A percentile compares a stretch with the other conserved stretches of the same genome.
Evolutionary conservation across 1,140 invertebrate species (phyloP).

Genomic region (Tetranychus urticae): DNA sequence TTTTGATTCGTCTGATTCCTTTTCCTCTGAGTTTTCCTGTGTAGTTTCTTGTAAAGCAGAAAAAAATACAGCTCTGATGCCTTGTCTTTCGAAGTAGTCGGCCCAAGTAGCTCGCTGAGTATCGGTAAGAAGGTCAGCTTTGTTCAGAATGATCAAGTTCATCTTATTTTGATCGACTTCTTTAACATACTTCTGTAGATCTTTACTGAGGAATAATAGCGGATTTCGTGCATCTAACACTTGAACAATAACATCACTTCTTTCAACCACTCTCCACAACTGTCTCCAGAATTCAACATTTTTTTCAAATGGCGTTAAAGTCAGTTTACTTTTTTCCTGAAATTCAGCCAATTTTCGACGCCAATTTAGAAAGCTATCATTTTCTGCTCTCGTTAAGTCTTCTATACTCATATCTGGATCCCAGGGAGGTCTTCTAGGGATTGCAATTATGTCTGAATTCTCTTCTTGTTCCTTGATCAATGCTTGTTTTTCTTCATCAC

Average conservation of each 20-base stretch:
- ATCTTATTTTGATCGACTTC: slow-evolving; percentile 51
- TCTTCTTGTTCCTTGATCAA: slow-evolving; percentile 35
- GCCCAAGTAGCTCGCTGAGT: slow-evolving; percentile 63
- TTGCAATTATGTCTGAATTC: slow-evolving; percentile 38
- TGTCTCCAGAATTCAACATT: slow-evolving; percentile 97
- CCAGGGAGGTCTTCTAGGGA: slow-evolving; percentile 68
- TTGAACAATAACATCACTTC: slow-evolving; percentile 76
- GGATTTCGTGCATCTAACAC: slow-evolving; percentile 94
- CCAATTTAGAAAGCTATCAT: slow-evolving; percentile 65
- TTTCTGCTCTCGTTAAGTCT: slow-evolving; percentile 49
- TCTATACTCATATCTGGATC: slow-evolving; percentile 40
- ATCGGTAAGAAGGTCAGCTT: slow-evolving; percentile 73
- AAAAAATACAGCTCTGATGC: slow-evolving; percentile 52
- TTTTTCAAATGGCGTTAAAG: slow-evolving; percentile 88
- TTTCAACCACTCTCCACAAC: slow-evolving; percentile 89
- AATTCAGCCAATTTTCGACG: slow-evolving; percentile 46
- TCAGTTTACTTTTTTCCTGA: slow-evolving; percentile 50
- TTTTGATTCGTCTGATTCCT: too few relatives aligned
- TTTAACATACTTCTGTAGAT: slow-evolving; percentile 77
- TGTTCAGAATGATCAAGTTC: slow-evolving; percentile 76
- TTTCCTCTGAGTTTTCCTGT: neutral
- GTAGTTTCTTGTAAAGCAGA: slow-evolving; percentile 33
- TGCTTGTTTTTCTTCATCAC: slow-evolving; percentile 27
- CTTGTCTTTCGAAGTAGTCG: slow-evolving; percentile 48
- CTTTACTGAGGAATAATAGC: slow-evolving; percentile 69